phyloP scores from a whole-genome alignment of 53 echinoderm and acorn worm species.

The Mesocentrotus franciscanus region DNA sequence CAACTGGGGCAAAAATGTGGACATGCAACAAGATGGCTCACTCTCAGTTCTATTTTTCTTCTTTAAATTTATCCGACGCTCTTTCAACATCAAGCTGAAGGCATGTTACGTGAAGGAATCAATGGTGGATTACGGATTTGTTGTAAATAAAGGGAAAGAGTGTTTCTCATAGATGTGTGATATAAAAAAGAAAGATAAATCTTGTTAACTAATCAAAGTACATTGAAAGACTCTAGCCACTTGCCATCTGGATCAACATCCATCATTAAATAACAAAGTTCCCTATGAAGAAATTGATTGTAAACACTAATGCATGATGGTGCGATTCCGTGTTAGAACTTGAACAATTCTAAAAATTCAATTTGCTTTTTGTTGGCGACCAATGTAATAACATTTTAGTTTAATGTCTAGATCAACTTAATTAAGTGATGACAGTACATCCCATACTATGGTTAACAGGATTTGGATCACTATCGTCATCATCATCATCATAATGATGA shows the following conservation, averaged over 20 bases:
- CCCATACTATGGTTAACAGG: not conserved
- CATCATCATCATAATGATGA: not conserved
- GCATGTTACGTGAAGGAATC: slow-evolving; percentile 40
- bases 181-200: not conserved
- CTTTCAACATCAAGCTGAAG: not conserved
- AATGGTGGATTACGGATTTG: not conserved
- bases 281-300: too few relatives aligned
- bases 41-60: not conserved
- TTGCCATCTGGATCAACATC: too few relatives aligned
- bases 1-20: not conserved
- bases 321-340: too few relatives aligned
- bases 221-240: too few relatives aligned
- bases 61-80: not conserved
- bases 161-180: not conserved
- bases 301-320: not conserved
- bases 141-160: not conserved
- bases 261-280: too few relatives aligned
- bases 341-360: too few relatives aligned
- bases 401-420: too few relatives aligned
- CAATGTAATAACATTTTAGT: too few relatives aligned
- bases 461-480: not conserved
- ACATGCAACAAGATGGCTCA: slow-evolving; percentile 28
- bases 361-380: too few relatives aligned
- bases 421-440: too few relatives aligned
- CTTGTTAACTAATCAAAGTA: not conserved